phyloP scores from a whole-genome alignment of 2,797 vertebrate genomes.

The Gila robusta region DNA sequence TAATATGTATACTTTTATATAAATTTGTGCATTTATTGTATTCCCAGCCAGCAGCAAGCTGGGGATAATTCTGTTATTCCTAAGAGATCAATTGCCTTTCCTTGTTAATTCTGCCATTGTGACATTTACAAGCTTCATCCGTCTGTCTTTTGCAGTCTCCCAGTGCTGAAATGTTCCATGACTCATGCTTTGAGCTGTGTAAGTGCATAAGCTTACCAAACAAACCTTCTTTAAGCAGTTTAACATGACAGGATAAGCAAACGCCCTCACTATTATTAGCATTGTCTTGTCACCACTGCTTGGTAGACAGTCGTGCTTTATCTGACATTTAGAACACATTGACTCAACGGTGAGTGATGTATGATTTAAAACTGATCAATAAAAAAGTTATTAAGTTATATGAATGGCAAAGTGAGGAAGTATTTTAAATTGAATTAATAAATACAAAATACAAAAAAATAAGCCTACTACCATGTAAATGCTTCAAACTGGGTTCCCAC shows the following conservation, averaged over 20 bases:
- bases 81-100: background rate
- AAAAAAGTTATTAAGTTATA: background rate
- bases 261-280: slow-evolving; percentile 9
- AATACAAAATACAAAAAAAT: background rate
- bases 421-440: background rate
- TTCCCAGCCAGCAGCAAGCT: background rate
- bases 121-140: background rate
- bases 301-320: background rate
- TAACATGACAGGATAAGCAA: slow-evolving; percentile 49
- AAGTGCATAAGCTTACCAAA: slow-evolving; percentile 25
- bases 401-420: too few relatives aligned
- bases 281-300: background rate
- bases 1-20: background rate
- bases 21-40: background rate
- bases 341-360: background rate
- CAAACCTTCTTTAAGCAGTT: slow-evolving; percentile 41
- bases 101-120: background rate
- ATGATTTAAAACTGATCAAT: slow-evolving; percentile 12
- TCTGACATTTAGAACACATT: background rate
- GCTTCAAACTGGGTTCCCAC: background rate
- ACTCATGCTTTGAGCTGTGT: slow-evolving; percentile 22
- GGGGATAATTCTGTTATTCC: background rate
- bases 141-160: background rate
- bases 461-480: background rate
- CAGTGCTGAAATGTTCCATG: background rate